Evolutionary conservation across 2,888 invertebrate genomes (phyloP).

Genomic region (Ophioninae sp.): DNA sequence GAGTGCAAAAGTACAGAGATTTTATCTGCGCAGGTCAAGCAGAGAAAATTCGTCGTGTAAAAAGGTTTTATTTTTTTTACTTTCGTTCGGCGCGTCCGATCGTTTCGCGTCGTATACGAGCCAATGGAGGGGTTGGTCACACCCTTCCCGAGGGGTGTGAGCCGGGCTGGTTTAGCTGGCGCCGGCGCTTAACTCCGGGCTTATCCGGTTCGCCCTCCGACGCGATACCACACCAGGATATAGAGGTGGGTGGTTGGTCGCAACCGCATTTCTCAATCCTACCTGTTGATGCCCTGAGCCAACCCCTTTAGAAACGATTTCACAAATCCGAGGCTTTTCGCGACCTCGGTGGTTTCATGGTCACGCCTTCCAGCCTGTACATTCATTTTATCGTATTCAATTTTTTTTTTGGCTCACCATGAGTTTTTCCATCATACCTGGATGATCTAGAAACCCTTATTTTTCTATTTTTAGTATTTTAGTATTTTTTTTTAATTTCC

Average conservation of each 20-base stretch:
- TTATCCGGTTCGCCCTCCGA: conserved; percentile 72
- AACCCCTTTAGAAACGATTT: conserved; percentile 78
- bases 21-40: conserved; percentile 73
- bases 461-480: no score
- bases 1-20: conserved; percentile 57
- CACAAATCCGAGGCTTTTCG: conserved; percentile 76
- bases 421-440: background rate
- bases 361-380: conserved; percentile 74
- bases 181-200: conserved; percentile 80
- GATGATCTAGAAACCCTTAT: no score
- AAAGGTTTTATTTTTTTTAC: conserved; percentile 64
- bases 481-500: no score
- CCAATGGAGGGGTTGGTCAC: conserved; percentile 78
- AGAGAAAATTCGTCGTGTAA: conserved; percentile 55
- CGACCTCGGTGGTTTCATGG: conserved; percentile 61
- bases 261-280: conserved; percentile 67
- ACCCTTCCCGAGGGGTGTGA: conserved; percentile 77
- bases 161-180: conserved; percentile 77
- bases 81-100: conserved; percentile 69
- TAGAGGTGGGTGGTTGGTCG: conserved; percentile 60
- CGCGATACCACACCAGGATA: conserved; percentile 67
- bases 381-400: conserved; percentile 8
- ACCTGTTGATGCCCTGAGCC: conserved; percentile 79
- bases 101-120: conserved; percentile 65
- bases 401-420: background rate